Evolutionary conservation across 1,140 invertebrate genomes (phyloP).

Genomic region (Hetaerina americana): DNA sequence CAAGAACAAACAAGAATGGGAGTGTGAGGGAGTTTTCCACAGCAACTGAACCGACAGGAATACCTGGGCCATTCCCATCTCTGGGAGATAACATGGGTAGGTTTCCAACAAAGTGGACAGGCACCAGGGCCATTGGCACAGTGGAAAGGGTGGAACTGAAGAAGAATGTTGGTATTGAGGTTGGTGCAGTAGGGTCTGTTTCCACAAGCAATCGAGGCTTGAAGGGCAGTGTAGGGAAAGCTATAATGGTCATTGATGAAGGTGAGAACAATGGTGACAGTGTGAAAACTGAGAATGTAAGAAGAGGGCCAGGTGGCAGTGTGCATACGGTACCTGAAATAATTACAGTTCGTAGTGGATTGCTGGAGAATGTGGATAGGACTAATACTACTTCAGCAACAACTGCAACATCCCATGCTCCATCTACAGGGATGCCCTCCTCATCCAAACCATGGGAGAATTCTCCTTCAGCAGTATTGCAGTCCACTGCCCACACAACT

Average conservation of each 20-base stretch:
- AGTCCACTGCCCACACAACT: too few relatives aligned
- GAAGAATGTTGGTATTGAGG: background rate
- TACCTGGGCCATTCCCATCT: background rate
- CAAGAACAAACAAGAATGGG: background rate
- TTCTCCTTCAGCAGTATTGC: too few relatives aligned
- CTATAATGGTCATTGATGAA: background rate
- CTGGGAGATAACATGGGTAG: background rate
- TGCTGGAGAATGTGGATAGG: background rate
- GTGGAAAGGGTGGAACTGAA: background rate
- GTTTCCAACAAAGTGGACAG: background rate
- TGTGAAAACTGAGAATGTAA: background rate
- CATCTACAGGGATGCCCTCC: too few relatives aligned
- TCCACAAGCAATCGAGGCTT: too few relatives aligned
- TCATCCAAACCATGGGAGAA: too few relatives aligned
- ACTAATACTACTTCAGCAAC: too few relatives aligned
- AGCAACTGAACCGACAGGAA: background rate
- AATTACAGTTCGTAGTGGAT: background rate
- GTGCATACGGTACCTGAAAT: background rate
- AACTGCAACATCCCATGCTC: too few relatives aligned
- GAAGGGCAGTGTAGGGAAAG: background rate
- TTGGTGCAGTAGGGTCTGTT: background rate
- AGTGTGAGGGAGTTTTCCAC: background rate
- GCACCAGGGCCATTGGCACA: background rate
- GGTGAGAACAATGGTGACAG: background rate
- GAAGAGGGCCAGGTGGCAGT: too few relatives aligned